Conservation (phyloP, 2,888 invertebrate genomes). For the Nomada fabriciana region DNA sequence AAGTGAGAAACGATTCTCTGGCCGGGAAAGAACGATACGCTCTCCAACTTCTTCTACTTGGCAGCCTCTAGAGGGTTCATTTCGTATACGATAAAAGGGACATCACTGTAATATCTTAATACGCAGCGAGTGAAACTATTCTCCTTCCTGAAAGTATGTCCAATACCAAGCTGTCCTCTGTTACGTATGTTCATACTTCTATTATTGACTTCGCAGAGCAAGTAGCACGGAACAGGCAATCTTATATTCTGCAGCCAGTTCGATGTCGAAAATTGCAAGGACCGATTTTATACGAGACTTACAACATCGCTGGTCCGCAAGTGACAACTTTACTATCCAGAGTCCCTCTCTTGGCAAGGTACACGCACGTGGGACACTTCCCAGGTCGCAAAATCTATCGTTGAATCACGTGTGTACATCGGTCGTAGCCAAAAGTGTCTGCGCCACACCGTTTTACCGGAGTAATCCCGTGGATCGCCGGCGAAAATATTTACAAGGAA, state of each 20-base stretch:
- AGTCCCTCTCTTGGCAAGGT: conserved; percentile 28
- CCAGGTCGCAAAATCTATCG: conserved; percentile 25
- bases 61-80: conserved; percentile 47
- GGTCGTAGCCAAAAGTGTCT: conserved; percentile 1
- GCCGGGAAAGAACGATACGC: too few species aligned
- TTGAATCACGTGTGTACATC: conserved; percentile 27
- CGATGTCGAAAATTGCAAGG: conserved; percentile 11
- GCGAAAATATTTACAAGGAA: conserved; percentile 60
- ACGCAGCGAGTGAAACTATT: too few species aligned
- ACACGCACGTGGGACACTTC: not conserved
- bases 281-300: not conserved
- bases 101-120: too few species aligned
- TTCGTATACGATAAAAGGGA: conserved; percentile 34
- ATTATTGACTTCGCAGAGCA: not conserved
- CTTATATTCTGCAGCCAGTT: not conserved
- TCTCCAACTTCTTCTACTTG: not conserved
- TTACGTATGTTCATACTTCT: too few species aligned
- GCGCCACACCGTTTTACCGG: conserved; percentile 9
- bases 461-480: conserved; percentile 46
- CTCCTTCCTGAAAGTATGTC: too few species aligned
- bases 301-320: not conserved
- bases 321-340: conserved; percentile 22
- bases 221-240: not conserved
- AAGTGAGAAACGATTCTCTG: conserved; percentile 49
- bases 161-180: too few species aligned